These are phyloP conservation scores for Apistogramma diplotaenia DNA, from an alignment of 2,113 vertebrate species.

Conservation along the genomic window DNA sequence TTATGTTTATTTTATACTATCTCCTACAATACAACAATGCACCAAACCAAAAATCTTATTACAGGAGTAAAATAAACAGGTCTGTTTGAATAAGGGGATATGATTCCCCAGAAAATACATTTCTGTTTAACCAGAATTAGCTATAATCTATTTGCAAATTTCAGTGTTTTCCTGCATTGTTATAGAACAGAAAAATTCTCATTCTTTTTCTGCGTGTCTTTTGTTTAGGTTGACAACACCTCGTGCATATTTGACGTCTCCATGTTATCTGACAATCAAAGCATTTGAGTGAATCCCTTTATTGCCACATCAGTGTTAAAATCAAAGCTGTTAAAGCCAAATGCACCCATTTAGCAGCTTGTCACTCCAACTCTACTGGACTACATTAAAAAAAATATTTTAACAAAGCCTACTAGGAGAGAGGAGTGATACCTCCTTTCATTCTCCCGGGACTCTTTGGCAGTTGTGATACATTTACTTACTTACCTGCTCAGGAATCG, in stretches of 20 bases:
- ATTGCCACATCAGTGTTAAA: background rate
- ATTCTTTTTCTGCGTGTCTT: background rate
- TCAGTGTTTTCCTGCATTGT: background rate
- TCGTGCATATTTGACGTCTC: background rate
- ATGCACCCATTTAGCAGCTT: background rate
- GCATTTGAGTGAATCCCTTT: background rate
- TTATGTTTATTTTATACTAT: background rate
- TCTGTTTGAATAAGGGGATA: background rate
- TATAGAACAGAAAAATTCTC: background rate
- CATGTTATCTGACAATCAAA: background rate
- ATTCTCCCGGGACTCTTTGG: constrained; percentile 48
- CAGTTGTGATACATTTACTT: constrained; percentile 70
- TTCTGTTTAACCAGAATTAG: background rate
- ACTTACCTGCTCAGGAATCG: constrained; percentile 60
- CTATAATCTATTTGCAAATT: background rate
- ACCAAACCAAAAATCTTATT: background rate
- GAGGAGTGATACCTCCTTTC: constrained; percentile 31
- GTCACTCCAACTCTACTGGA: background rate
- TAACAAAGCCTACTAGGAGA: constrained; percentile 27
- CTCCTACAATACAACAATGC: background rate
- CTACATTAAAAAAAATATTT: background rate
- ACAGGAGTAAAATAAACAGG: background rate
- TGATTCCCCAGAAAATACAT: background rate
- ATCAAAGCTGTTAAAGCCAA: constrained; percentile 7
- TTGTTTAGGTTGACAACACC: background rate